Evolutionary conservation across 1,140 invertebrate species (phyloP).

Genomic region (Heliconius melpomene): DNA sequence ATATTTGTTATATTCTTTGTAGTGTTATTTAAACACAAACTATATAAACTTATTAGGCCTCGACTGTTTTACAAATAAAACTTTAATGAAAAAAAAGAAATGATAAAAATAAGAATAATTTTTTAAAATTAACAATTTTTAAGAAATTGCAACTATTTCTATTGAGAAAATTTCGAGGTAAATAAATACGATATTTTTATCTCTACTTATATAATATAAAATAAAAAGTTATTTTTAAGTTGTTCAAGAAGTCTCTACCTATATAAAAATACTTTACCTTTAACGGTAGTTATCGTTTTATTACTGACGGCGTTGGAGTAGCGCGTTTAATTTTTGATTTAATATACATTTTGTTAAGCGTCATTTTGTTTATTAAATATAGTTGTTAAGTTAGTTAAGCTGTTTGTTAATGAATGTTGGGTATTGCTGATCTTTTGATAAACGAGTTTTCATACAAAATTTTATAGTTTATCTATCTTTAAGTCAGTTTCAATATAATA

Average conservation of each 20-base stretch:
- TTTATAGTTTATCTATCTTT: background rate
- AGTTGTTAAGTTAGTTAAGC: slow-evolving; percentile 72
- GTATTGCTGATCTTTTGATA: slow-evolving; percentile 50
- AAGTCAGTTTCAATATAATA: background rate
- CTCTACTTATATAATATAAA: background rate
- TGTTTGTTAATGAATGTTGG: slow-evolving; percentile 58
- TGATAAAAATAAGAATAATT: background rate
- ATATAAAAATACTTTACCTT: slow-evolving; percentile 1
- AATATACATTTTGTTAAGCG: slow-evolving; percentile 52
- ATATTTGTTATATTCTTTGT: background rate
- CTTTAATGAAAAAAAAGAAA: background rate
- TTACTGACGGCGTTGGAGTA: slow-evolving; percentile 1
- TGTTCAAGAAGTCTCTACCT: background rate
- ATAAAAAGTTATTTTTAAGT: background rate
- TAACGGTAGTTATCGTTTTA: slow-evolving; percentile 4
- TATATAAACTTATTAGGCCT: background rate
- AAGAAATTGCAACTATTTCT: background rate
- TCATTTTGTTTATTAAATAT: slow-evolving; percentile 43
- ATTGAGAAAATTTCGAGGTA: background rate
- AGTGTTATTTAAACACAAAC: background rate
- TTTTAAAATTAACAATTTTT: background rate
- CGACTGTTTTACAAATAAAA: background rate
- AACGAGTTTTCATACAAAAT: slow-evolving; percentile 38
- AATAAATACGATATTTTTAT: background rate
- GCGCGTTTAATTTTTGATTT: slow-evolving; percentile 34